A percentile compares a stretch with the other conserved stretches of the same genome.
These are phyloP conservation scores for Ypsolopha scabrella DNA, from an alignment of 2,888 invertebrate genomes.

Conservation along the genomic window DNA sequence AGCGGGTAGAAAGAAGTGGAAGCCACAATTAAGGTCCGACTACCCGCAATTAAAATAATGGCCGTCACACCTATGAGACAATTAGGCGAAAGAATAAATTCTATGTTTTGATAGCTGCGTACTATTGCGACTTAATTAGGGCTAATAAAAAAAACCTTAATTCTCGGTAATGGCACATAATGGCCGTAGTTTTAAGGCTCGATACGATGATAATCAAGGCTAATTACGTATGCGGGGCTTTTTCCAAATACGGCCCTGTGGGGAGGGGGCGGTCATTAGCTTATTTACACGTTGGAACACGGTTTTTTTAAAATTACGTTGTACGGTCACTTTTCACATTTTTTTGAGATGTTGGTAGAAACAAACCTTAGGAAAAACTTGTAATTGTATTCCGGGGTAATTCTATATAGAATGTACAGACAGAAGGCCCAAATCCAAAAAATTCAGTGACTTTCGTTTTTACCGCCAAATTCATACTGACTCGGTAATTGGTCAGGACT, in stretches of 20 bases:
- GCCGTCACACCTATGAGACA: slow-evolving; percentile 67
- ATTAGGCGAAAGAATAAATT: slow-evolving; percentile 58
- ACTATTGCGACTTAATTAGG: slow-evolving; percentile 29
- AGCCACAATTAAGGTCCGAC: slow-evolving; percentile 47
- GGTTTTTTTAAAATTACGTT: no score
- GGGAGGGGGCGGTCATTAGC: neutral
- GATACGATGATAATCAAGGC: slow-evolving; percentile 5
- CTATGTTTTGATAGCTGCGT: slow-evolving; percentile 38
- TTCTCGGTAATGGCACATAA: slow-evolving; percentile 33
- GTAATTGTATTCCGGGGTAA: no score
- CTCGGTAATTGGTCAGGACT: no score
- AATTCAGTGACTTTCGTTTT: no score
- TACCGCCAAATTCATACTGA: no score
- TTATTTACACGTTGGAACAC: neutral
- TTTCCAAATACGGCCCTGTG: neutral
- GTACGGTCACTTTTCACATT: no score
- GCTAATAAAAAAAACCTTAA: slow-evolving; percentile 41
- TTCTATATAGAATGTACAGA: no score
- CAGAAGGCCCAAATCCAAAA: neutral
- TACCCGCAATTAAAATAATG: slow-evolving; percentile 65
- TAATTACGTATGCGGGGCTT: slow-evolving; percentile 2
- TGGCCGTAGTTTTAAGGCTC: slow-evolving; percentile 12
- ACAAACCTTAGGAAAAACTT: no score
- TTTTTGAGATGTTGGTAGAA: no score
- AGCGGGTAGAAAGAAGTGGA: slow-evolving; percentile 42